phyloP scores from a whole-genome alignment of 2,113 vertebrate genomes.

The Tragelaphus scriptus region DNA sequence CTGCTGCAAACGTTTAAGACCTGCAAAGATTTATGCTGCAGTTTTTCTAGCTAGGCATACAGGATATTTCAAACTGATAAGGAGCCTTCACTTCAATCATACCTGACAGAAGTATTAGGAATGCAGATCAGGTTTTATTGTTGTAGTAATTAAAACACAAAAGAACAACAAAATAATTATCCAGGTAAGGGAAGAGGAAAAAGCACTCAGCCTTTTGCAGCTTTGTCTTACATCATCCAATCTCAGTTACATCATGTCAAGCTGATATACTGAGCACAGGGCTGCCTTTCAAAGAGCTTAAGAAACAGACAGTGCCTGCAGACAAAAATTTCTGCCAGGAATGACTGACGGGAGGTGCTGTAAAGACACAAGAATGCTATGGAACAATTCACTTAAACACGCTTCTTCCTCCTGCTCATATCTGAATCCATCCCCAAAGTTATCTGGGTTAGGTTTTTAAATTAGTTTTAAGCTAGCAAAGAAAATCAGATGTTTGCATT shows the following conservation, averaged over 20 bases:
- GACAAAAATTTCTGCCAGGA: constrained; percentile 65
- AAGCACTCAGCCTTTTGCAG: background rate
- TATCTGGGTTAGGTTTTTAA: constrained; percentile 46
- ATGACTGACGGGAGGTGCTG: constrained; percentile 46
- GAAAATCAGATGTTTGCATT: constrained; percentile 34
- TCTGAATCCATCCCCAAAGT: constrained; percentile 46
- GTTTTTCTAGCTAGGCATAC: constrained; percentile 13
- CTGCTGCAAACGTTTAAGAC: constrained; percentile 62
- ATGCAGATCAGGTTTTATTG: constrained; percentile 20
- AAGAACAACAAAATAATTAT: constrained; percentile 12
- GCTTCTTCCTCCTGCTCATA: constrained; percentile 38
- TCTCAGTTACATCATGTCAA: constrained; percentile 52
- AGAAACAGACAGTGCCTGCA: constrained; percentile 48
- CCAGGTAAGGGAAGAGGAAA: background rate
- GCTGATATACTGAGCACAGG: constrained; percentile 34
- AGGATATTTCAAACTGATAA: constrained; percentile 64
- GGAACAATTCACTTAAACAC: constrained; percentile 62
- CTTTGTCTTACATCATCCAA: constrained; percentile 17
- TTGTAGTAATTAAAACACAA: constrained; percentile 52
- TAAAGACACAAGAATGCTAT: constrained; percentile 52
- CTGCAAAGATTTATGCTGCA: constrained; percentile 45
- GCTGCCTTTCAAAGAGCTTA: constrained; percentile 48
- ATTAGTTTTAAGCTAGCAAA: constrained; percentile 30
- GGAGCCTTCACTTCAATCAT: constrained; percentile 44
- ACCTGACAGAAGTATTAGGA: constrained; percentile 2